Percentiles rank a stretch among this genome's conserved stretches.
Evolutionary conservation across 2,113 vertebrate species (phyloP).

Genomic region (Irena cyanogastra): DNA sequence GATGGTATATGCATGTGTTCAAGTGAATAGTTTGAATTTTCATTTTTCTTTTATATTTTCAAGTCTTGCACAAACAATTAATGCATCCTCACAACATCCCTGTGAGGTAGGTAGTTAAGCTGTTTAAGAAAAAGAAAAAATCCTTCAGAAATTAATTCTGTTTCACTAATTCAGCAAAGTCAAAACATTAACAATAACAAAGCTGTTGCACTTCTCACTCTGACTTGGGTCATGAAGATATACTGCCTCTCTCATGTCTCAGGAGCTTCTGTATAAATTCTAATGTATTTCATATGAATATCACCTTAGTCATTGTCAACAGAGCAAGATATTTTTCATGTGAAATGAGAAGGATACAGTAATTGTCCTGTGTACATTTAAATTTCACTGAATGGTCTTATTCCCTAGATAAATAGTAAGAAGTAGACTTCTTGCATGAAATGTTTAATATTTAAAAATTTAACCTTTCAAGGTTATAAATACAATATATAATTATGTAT

Average conservation of each 20-base stretch:
- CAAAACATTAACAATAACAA: background rate
- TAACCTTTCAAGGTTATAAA: background rate
- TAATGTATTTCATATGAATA: background rate
- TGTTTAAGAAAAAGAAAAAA: background rate
- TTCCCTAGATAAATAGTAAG: background rate
- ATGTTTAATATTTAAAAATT: background rate
- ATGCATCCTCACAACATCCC: slow-evolving; percentile 56
- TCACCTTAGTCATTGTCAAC: background rate
- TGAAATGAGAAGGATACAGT: background rate
- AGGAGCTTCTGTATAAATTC: background rate
- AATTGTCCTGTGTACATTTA: background rate
- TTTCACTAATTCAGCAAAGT: background rate
- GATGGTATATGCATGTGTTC: background rate
- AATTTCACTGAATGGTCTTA: background rate
- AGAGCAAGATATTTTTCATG: background rate
- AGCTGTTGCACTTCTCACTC: background rate
- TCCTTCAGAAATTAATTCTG: background rate
- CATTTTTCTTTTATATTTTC: background rate
- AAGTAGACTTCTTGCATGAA: background rate
- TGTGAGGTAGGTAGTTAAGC: slow-evolving; percentile 40
- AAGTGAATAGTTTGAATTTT: background rate
- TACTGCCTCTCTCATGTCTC: background rate
- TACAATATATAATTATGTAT: background rate
- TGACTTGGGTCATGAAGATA: background rate
- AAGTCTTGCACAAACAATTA: background rate